Conservation (phyloP, 2,888 invertebrate species). For the Xanthorhoe spadicearia region DNA sequence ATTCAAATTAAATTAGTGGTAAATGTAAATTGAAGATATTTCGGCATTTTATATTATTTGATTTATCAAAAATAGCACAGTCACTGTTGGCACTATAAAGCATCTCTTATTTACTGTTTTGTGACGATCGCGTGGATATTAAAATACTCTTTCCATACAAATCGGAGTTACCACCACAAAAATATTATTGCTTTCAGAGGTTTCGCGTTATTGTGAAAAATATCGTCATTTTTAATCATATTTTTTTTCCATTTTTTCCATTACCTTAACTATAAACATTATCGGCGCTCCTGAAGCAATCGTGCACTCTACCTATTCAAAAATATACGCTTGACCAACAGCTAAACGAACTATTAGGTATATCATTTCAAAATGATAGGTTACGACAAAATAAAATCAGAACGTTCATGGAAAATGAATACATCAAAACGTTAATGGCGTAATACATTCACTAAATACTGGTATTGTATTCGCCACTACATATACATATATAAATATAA, state of each 20-base stretch:
- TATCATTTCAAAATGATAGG: slow-evolving; percentile 41
- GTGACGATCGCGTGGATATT: slow-evolving; percentile 76
- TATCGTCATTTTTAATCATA: slow-evolving; percentile 56
- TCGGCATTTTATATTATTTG: slow-evolving; percentile 21
- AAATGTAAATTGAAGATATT: not conserved
- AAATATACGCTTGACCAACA: slow-evolving; percentile 84
- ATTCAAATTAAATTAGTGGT: slow-evolving; percentile 8
- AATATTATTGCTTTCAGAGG: slow-evolving; percentile 82
- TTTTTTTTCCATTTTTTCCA: slow-evolving; percentile 50
- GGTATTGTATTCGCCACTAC: slow-evolving; percentile 82
- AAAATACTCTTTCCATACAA: slow-evolving; percentile 76
- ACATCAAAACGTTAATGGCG: slow-evolving; percentile 85
- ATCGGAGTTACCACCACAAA: slow-evolving; percentile 75
- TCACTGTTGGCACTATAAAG: slow-evolving; percentile 70
- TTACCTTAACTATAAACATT: slow-evolving; percentile 53
- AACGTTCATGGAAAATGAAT: slow-evolving; percentile 81
- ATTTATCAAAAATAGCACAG: slow-evolving; percentile 60
- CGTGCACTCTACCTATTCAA: slow-evolving; percentile 77
- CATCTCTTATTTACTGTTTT: slow-evolving; percentile 63
- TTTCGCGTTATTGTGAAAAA: slow-evolving; percentile 76
- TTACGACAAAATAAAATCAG: slow-evolving; percentile 61
- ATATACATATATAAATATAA: slow-evolving; percentile 85
- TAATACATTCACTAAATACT: slow-evolving; percentile 82
- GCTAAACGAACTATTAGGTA: slow-evolving; percentile 79
- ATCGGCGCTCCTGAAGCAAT: slow-evolving; percentile 74